phyloP scores from a whole-genome alignment of 2,888 invertebrate genomes.

The Calameuta pallipes region DNA sequence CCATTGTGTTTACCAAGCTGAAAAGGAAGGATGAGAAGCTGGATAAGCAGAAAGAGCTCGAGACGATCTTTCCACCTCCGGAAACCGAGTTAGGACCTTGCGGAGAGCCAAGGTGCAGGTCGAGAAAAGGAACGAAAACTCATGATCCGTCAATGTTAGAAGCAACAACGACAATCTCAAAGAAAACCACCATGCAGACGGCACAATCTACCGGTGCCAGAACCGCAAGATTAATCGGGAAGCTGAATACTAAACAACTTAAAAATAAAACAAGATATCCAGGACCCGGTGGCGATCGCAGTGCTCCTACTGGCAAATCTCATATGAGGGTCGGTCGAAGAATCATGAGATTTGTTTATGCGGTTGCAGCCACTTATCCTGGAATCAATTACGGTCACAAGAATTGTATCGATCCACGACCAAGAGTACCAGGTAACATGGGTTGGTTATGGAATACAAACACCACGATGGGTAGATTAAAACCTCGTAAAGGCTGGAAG shows the following conservation, averaged over 20 bases:
- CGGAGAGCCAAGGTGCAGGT: constrained; percentile 44
- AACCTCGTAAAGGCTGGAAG: constrained; percentile 56
- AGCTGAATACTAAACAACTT: background rate
- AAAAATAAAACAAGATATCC: background rate
- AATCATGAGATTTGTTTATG: constrained; percentile 49
- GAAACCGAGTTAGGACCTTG: constrained; percentile 45
- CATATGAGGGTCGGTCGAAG: constrained; percentile 27
- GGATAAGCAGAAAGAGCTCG: constrained; percentile 30
- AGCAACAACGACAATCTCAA: background rate
- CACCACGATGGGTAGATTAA: constrained; percentile 37
- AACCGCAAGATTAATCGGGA: background rate
- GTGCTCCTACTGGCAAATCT: constrained; percentile 1
- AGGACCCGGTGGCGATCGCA: constrained; percentile 33
- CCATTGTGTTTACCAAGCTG: constrained; percentile 17
- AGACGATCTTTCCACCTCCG: constrained; percentile 14
- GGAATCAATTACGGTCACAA: constrained; percentile 51
- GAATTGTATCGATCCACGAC: constrained; percentile 44
- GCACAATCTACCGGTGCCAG: constrained; percentile 4
- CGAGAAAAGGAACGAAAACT: constrained; percentile 28
- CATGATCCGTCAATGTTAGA: background rate
- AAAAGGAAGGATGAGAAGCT: constrained; percentile 33
- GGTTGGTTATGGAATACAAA: constrained; percentile 59
- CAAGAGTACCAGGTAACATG: constrained; percentile 58
- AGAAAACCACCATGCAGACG: background rate
- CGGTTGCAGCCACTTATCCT: constrained; percentile 51